Percentiles rank a stretch among this genome's conserved stretches.
Evolutionary conservation across 2,797 vertebrate species (phyloP).

Genomic region (Lepidocolaptes lacrymiger): DNA sequence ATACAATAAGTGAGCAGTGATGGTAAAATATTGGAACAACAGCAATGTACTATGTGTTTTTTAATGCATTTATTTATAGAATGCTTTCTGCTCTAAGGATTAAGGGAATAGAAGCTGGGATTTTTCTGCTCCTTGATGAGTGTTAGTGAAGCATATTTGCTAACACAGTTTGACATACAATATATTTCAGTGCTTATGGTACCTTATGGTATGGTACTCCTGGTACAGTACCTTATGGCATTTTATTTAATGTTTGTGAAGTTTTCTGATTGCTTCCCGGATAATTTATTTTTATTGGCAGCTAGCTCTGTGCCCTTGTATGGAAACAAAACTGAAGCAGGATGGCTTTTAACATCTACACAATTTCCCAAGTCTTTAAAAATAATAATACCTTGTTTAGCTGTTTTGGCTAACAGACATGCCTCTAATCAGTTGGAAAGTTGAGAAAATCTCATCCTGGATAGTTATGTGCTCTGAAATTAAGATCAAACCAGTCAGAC

Average conservation of each 20-base stretch:
- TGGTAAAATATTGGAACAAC: conserved; percentile 13
- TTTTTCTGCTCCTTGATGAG: conserved; percentile 19
- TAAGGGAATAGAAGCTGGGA: not conserved
- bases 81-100: conserved; percentile 17
- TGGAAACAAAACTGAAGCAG: not conserved
- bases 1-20: not conserved
- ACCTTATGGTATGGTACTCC: conserved; percentile 55
- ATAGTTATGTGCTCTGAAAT: not conserved
- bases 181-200: conserved; percentile 55
- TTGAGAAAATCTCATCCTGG: not conserved
- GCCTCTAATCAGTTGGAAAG: not conserved
- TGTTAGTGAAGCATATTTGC: conserved; percentile 48
- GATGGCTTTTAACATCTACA: not conserved
- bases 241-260: conserved; percentile 52
- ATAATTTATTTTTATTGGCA: conserved; percentile 56
- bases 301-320: not conserved
- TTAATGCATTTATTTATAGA: conserved; percentile 20
- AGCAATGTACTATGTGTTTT: not conserved
- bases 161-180: conserved; percentile 47
- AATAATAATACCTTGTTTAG: not conserved
- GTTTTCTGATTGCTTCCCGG: conserved; percentile 46
- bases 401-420: not conserved
- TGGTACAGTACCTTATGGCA: conserved; percentile 32
- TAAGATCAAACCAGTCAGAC: not conserved
- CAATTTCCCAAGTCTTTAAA: not conserved